Conservation (phyloP, 2,888 invertebrate genomes). For the Eilema griseolum region DNA sequence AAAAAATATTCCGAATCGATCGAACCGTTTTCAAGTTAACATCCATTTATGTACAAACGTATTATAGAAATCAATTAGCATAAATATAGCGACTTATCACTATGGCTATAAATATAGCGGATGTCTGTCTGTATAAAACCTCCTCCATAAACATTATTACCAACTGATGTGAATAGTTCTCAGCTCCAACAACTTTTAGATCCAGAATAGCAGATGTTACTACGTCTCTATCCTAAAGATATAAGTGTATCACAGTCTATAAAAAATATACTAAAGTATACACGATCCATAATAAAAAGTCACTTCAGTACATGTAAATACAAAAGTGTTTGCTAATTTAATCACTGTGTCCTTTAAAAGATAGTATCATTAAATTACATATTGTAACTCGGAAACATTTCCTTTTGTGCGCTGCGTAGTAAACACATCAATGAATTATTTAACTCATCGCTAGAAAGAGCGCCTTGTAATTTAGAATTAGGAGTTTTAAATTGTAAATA, state of each 20-base stretch:
- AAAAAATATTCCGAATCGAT: too few relatives aligned
- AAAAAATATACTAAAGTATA: not conserved
- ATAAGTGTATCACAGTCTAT: not conserved
- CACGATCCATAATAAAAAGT: not conserved
- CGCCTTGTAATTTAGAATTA: too few relatives aligned
- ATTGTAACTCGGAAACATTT: too few relatives aligned
- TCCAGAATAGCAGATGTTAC: not conserved
- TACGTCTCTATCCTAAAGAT: not conserved
- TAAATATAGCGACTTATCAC: not conserved
- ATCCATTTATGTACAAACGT: too few relatives aligned
- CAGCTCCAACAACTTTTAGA: not conserved
- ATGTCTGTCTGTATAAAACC: not conserved
- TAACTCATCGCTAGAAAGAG: too few relatives aligned
- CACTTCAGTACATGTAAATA: not conserved
- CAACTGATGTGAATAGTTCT: not conserved
- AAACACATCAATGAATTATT: too few relatives aligned
- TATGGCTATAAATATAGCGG: not conserved
- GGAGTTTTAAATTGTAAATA: too few relatives aligned
- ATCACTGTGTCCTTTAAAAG: not conserved
- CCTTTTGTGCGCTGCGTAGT: too few relatives aligned
- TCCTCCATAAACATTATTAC: not conserved
- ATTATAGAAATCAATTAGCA: not conserved
- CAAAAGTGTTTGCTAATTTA: not conserved
- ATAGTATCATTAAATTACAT: not conserved
- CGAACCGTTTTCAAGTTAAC: too few relatives aligned